Evolutionary conservation across 2,888 invertebrate genomes (phyloP).

Genomic region (Dicranocentrus wangi): DNA sequence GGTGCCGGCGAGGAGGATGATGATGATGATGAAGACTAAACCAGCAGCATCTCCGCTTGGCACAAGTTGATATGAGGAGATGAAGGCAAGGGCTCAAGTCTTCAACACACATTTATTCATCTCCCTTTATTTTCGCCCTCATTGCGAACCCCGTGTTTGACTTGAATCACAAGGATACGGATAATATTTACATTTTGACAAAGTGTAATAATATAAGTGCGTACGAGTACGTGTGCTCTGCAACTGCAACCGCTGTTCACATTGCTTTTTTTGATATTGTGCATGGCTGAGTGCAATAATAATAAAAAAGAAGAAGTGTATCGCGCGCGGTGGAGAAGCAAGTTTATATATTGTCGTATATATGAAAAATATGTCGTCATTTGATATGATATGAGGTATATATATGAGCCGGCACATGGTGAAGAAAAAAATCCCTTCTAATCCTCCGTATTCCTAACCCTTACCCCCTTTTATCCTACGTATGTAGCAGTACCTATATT

Average conservation of each 20-base stretch:
- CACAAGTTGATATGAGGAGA: constrained; percentile 39
- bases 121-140: constrained; percentile 30
- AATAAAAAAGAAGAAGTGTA: constrained; percentile 37
- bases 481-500: too few relatives aligned
- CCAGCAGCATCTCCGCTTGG: too few relatives aligned
- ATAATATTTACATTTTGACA: constrained; percentile 40
- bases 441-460: constrained; percentile 70
- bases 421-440: constrained; percentile 64
- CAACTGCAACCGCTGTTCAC: constrained; percentile 12
- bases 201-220: constrained; percentile 9
- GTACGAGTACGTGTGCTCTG: not conserved
- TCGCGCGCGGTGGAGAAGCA: constrained; percentile 3
- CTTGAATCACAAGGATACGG: too few relatives aligned
- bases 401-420: constrained; percentile 12
- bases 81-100: constrained; percentile 39
- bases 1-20: too few relatives aligned
- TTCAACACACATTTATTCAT: constrained; percentile 37
- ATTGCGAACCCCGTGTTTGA: constrained; percentile 53
- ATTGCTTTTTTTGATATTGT: constrained; percentile 44
- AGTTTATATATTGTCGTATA: not conserved
- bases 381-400: too few relatives aligned
- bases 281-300: constrained; percentile 68
- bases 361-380: not conserved
- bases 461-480: constrained; percentile 70
- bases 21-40: not conserved